Evolutionary conservation across 2,113 vertebrate genomes (phyloP), one percentile per base, ranked within the genome.

Genomic region (Falco punctatus): DNA sequence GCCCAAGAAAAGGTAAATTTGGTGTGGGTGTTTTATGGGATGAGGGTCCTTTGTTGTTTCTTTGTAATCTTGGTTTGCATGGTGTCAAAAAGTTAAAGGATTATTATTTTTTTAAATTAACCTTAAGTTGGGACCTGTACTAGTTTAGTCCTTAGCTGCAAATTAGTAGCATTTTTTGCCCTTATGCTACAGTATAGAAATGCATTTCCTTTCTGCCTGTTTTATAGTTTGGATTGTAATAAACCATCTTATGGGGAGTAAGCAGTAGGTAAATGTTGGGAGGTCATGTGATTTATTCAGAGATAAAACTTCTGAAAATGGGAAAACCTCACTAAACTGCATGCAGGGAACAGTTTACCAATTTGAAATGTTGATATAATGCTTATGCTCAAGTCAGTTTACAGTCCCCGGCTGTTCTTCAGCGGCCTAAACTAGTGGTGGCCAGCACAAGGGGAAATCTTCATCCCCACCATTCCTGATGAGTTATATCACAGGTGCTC

Each of bases 41-140:
- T 0, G 1, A 58, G 12, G n/a, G 3, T 61, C 3, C 15, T 62
- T 23, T 44, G 54, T 8, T 77, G 28, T 22, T 73, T 61, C 18
- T 73, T 52, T 73, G 9, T 61, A 35, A 33, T 12, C 10, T 21
- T n/a, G 9, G 7, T 48, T 57, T 72, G 5, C 0, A 0, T 40
- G 19, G 2, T 84, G 13, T 28, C 66, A 65, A 91, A 28, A 3
- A 5, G 40, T 42, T 86, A 38, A 69, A 71, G 5, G 38, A 7
- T 46, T 35, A 22, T 23, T 44, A 24, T 15, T 7, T 19, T 72
- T 69, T 57, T 35, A 3, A 27, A 51, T 80, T 79, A 46, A 66
- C 8, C 9, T 62, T 14, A 26, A 57, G 10, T 11, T n/a, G 28
- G 13, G 26, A 30, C 2, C 13, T 52, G 12, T 10, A 52, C 33